These are phyloP conservation scores for Halcyon badia DNA, from an alignment of 2,797 vertebrate genomes.

Conservation along the genomic window DNA sequence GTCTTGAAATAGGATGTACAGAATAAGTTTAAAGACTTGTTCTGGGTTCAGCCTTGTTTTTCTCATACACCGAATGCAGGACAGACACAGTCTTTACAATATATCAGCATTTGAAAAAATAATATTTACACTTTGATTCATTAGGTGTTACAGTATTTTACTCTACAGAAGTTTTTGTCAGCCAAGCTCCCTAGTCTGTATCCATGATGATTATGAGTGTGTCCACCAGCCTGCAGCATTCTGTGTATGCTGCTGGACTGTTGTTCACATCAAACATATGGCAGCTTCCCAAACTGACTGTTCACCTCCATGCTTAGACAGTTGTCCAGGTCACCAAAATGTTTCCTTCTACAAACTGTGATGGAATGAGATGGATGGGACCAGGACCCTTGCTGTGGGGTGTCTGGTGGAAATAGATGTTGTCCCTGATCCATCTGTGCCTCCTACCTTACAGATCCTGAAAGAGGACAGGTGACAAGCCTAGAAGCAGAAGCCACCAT, in stretches of 20 bases:
- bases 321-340: neutral
- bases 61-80: neutral
- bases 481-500: constrained; percentile 45
- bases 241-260: neutral
- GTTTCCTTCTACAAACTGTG: neutral
- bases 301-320: neutral
- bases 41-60: neutral
- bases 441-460: constrained; percentile 62
- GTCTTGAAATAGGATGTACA: neutral
- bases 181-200: neutral
- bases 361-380: neutral
- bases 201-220: rapidly evolving
- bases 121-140: neutral
- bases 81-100: neutral
- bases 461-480: constrained; percentile 1
- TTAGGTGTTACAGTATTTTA: neutral
- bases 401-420: neutral
- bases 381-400: rapidly evolving
- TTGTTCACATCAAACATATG: neutral
- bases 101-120: neutral
- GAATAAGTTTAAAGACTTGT: neutral
- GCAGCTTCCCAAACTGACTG: neutral
- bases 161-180: neutral
- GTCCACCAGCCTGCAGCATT: neutral
- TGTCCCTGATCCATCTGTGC: neutral